Conservation (phyloP, 1,140 invertebrate genomes). For the Thaumatotibia leucotreta region DNA sequence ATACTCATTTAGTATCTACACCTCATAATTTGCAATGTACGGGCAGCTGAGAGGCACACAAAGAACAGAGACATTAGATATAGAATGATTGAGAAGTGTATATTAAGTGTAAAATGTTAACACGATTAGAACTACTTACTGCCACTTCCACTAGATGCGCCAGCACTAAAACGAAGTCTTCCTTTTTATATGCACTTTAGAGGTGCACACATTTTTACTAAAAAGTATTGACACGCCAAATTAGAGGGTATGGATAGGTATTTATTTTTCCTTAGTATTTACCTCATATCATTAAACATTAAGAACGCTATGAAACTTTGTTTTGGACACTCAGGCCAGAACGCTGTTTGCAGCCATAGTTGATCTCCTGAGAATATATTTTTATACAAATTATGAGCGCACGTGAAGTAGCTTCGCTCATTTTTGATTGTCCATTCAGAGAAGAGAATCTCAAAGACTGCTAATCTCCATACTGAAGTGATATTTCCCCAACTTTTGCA, state of each 20-base stretch:
- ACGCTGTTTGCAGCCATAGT: background rate
- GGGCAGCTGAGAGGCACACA: background rate
- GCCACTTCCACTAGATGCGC: background rate
- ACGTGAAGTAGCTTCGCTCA: background rate
- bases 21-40: background rate
- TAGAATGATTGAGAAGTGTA: background rate
- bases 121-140: background rate
- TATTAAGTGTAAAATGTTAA: background rate
- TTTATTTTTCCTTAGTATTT: constrained; percentile 8
- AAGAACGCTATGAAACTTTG: background rate
- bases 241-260: constrained; percentile 1
- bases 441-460: background rate
- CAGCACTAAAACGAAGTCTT: background rate
- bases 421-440: background rate
- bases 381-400: background rate
- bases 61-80: background rate
- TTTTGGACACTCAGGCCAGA: background rate
- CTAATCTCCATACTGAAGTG: background rate
- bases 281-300: background rate
- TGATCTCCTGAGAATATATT: background rate
- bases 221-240: constrained; percentile 8
- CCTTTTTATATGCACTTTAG: background rate
- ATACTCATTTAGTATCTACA: background rate
- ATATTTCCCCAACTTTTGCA: too few relatives aligned
- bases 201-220: background rate